Base-by-base conservation (phyloP, 2,113 vertebrate species). In the Anolis sagrei region DNA sequence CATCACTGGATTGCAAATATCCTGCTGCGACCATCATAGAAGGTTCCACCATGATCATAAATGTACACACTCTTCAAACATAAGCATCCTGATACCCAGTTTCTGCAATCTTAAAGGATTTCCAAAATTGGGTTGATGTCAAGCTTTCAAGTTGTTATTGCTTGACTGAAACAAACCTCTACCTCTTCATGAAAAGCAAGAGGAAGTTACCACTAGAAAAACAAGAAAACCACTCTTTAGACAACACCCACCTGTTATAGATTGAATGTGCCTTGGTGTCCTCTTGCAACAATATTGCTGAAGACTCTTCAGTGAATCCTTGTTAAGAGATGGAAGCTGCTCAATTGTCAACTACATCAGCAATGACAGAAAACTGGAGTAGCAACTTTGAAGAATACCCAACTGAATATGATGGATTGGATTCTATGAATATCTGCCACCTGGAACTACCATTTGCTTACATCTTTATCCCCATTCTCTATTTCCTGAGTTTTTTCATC, bases 401-500 rank as follows among this genome's bases (percentile, higher is more conserved):
- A 74, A 44, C 5, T 25, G 61, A 79, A 23, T 86, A 93, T 75
- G 86, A 49, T 0, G 90, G 66, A 0, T n/a, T 29, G 44, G 49
- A 2, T 10, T 9, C 29, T 32, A 85, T 70, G 0, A 87, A 82
- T 64, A 13, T 9, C 25, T 93, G 95, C 83, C 14, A 0, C 0
- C 3, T 23, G 1, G 14, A 90, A n/a, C 80, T 96, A n/a, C 90
- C 89, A 19, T 95, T 93, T 66, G 87, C 92, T 73, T 73, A 93
- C 10, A 36, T 95, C 88, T 95, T 95, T 78, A 87, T 98, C n/a
- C 96, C 98, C 2, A 2, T 86, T 1, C 66, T 98, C 27, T 98
- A 98, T 91, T 95, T 93, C 82, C 83, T 96, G 5, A 96, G 97
- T 81, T 98, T 98, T 70, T 82, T 97, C 29, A 83, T 91, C 1